Percentiles rank a stretch among this genome's conserved stretches.
These are phyloP conservation scores for Agrochola lychnidis DNA, from an alignment of 2,888 invertebrate species.

Conservation along the genomic window DNA sequence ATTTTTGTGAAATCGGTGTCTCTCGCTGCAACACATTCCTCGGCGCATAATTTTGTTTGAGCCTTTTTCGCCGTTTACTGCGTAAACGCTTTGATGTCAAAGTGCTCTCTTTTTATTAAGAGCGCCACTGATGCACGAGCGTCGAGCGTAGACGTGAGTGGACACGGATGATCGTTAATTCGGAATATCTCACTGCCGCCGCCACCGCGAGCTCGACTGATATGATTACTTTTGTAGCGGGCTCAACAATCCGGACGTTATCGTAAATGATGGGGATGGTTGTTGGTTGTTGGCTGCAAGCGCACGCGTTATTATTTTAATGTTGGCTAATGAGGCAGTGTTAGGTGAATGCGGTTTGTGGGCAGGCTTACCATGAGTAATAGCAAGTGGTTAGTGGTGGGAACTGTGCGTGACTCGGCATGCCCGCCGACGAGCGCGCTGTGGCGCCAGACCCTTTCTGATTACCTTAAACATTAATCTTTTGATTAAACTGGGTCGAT, in stretches of 20 bases:
- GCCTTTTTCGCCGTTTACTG: slow-evolving; percentile 76
- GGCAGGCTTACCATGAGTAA: slow-evolving; percentile 80
- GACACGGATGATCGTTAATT: slow-evolving; percentile 62
- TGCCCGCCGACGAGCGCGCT: slow-evolving; percentile 63
- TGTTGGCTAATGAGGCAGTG: slow-evolving; percentile 81
- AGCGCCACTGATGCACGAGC: slow-evolving; percentile 52
- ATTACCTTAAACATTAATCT: slow-evolving; percentile 84
- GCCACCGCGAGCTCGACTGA: slow-evolving; percentile 65
- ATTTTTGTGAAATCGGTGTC: slow-evolving; percentile 85
- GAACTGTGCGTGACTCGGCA: slow-evolving; percentile 78
- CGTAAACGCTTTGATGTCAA: slow-evolving; percentile 78
- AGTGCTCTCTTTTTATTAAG: slow-evolving; percentile 63
- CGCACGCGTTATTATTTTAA: slow-evolving; percentile 82
- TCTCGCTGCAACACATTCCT: slow-evolving; percentile 82
- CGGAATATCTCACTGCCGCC: slow-evolving; percentile 53
- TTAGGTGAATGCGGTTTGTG: slow-evolving; percentile 81
- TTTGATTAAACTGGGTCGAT: slow-evolving; percentile 76
- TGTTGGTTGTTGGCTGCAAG: slow-evolving; percentile 72
- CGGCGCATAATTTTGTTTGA: slow-evolving; percentile 80
- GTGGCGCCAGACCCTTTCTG: slow-evolving; percentile 79
- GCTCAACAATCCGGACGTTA: slow-evolving; percentile 49
- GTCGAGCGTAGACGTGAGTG: slow-evolving; percentile 53
- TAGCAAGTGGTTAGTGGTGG: slow-evolving; percentile 79
- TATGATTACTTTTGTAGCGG: slow-evolving; percentile 67
- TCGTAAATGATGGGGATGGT: slow-evolving; percentile 68